Evolutionary conservation across 2,888 invertebrate species (phyloP).

Genomic region (Scaptomyza caliginosa): DNA sequence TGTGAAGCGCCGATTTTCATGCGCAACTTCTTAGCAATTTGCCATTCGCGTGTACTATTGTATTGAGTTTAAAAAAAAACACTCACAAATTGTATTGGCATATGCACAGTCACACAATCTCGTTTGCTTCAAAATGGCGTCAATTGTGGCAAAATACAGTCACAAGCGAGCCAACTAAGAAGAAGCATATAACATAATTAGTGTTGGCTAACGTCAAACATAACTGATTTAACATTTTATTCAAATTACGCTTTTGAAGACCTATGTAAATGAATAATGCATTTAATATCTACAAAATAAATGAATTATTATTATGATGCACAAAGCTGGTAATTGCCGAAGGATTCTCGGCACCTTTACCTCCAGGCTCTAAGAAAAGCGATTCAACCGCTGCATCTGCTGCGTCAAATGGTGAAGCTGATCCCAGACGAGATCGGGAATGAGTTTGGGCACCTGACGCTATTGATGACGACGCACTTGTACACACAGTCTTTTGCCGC

Average conservation of each 20-base stretch:
- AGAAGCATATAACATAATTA: slow-evolving; percentile 42
- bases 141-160: not conserved
- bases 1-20: slow-evolving; percentile 53
- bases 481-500: not conserved
- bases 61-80: slow-evolving; percentile 17
- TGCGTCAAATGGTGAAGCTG: not conserved
- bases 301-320: slow-evolving; percentile 44
- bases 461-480: not conserved
- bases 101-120: slow-evolving; percentile 42
- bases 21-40: slow-evolving; percentile 59
- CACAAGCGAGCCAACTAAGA: slow-evolving; percentile 13
- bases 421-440: not conserved
- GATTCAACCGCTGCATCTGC: not conserved
- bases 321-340: slow-evolving; percentile 40
- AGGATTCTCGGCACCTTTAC: not conserved
- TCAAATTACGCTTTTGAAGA: not conserved
- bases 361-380: not conserved
- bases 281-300: slow-evolving; percentile 40
- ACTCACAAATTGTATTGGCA: slow-evolving; percentile 32
- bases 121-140: slow-evolving; percentile 54
- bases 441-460: not conserved
- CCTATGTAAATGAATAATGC: not conserved
- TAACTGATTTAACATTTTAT: not conserved
- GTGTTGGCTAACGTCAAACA: slow-evolving; percentile 34
- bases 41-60: slow-evolving; percentile 49